phyloP scores from a whole-genome alignment of 1,140 invertebrate genomes.

The Hylyphantes graminicola region DNA sequence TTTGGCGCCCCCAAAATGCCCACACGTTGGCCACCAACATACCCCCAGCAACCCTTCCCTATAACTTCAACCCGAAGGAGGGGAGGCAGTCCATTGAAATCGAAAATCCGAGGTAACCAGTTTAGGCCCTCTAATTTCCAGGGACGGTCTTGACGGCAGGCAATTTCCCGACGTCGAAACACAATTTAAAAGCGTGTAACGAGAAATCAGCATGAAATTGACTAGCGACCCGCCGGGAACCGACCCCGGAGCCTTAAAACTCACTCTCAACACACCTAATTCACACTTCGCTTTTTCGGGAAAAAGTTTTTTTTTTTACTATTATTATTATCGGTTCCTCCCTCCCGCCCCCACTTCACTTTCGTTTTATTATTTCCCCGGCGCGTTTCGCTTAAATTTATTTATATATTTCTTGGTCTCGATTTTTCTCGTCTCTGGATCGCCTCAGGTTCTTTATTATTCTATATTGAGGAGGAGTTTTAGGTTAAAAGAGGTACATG shows the following conservation, averaged over 20 bases:
- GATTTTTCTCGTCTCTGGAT: conserved; percentile 30
- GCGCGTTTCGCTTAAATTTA: conserved; percentile 56
- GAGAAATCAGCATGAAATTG: conserved; percentile 61
- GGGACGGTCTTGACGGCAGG: conserved; percentile 50
- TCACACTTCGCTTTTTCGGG: conserved; percentile 51
- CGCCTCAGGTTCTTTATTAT: conserved; percentile 55
- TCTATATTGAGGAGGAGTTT: neutral
- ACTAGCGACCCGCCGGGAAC: conserved; percentile 51
- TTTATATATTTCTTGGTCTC: conserved; percentile 53
- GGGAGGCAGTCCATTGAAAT: conserved; percentile 45
- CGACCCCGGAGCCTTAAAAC: conserved; percentile 54
- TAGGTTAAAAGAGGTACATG: no score
- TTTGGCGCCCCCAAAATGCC: neutral
- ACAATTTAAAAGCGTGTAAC: conserved; percentile 61
- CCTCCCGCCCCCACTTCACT: neutral
- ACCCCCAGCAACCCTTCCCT: conserved; percentile 58
- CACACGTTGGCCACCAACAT: no score
- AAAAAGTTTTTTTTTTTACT: conserved; percentile 3
- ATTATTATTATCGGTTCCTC: conserved; percentile 27
- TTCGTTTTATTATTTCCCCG: conserved; percentile 55
- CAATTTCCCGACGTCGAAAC: conserved; percentile 59
- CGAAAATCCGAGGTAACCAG: conserved; percentile 60
- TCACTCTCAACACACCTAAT: conserved; percentile 35
- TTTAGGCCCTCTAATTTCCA: conserved; percentile 61
- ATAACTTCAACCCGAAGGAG: conserved; percentile 38